Evolutionary conservation across 2,797 vertebrate species (phyloP).

Genomic region (Chlorospingus semifuscus): DNA sequence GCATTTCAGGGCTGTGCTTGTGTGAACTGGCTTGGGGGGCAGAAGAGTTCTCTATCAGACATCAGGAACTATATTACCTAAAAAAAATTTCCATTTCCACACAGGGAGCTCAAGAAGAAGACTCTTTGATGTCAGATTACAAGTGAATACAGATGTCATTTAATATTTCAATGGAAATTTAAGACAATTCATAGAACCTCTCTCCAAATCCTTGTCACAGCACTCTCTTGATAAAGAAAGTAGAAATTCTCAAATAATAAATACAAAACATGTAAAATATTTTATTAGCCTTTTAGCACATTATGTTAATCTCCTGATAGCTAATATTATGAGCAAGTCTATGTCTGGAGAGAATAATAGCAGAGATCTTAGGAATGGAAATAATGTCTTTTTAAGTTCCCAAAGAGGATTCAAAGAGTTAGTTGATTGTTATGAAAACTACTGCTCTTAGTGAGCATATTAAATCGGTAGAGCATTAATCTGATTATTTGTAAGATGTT

Average conservation of each 20-base stretch:
- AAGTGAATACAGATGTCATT: not conserved
- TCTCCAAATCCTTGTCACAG: not conserved
- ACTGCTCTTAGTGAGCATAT: not conserved
- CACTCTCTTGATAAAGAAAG: not conserved
- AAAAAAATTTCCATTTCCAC: not conserved
- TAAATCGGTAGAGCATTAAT: not conserved
- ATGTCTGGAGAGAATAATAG: not conserved
- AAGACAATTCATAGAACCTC: not conserved
- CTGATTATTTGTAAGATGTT: not conserved
- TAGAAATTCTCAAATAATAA: not conserved
- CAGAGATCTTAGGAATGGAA: constrained; percentile 1
- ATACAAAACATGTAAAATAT: not conserved
- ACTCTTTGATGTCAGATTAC: not conserved
- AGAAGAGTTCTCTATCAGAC: not conserved
- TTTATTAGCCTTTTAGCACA: not conserved
- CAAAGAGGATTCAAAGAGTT: not conserved
- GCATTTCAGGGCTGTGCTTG: not conserved
- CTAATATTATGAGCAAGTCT: not conserved
- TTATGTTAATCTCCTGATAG: not conserved
- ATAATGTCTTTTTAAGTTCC: constrained; percentile 24
- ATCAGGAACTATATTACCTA: not conserved
- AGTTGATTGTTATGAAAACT: constrained; percentile 9
- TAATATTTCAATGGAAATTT: not conserved
- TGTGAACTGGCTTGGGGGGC: not conserved
- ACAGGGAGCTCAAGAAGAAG: not conserved